phyloP scores from a whole-genome alignment of 2,888 invertebrate species.

The Xylocampa areola region DNA sequence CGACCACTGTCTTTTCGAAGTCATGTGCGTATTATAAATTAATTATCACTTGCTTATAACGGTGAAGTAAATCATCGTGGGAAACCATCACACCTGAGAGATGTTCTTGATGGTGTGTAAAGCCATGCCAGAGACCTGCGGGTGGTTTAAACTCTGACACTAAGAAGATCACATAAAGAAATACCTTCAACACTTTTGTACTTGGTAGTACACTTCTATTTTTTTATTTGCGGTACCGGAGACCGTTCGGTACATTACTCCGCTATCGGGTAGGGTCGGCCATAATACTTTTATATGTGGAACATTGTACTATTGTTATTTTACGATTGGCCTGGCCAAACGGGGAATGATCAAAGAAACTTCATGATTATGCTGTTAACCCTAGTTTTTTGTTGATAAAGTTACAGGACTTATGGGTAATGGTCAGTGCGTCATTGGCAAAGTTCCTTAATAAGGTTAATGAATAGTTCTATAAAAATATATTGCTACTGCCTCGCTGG shows the following conservation, averaged over 20 bases:
- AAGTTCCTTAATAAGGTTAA: neutral
- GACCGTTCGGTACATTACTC: constrained; percentile 65
- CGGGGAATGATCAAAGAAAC: constrained; percentile 42
- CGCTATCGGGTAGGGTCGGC: constrained; percentile 50
- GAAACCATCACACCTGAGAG: too few species aligned
- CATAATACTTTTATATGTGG: constrained; percentile 66
- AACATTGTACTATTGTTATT: constrained; percentile 55
- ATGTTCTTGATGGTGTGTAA: too few species aligned
- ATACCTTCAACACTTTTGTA: constrained; percentile 15
- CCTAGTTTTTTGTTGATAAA: constrained; percentile 26
- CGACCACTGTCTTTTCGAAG: too few species aligned
- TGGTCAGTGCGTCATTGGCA: constrained; percentile 5
- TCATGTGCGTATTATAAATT: too few species aligned
- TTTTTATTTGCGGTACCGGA: constrained; percentile 60
- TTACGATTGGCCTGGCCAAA: constrained; percentile 48
- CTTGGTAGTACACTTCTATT: constrained; percentile 48
- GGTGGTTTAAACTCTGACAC: too few species aligned
- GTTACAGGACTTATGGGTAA: constrained; percentile 35
- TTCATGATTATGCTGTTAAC: constrained; percentile 28
- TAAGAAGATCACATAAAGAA: too few species aligned
- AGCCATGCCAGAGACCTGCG: too few species aligned
- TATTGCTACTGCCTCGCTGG: neutral
- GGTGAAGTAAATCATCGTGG: too few species aligned
- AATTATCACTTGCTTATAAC: too few species aligned
- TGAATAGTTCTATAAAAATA: neutral